These are phyloP conservation scores for Synanthedon vespiformis DNA, from an alignment of 2,888 invertebrate genomes.

Conservation along the genomic window DNA sequence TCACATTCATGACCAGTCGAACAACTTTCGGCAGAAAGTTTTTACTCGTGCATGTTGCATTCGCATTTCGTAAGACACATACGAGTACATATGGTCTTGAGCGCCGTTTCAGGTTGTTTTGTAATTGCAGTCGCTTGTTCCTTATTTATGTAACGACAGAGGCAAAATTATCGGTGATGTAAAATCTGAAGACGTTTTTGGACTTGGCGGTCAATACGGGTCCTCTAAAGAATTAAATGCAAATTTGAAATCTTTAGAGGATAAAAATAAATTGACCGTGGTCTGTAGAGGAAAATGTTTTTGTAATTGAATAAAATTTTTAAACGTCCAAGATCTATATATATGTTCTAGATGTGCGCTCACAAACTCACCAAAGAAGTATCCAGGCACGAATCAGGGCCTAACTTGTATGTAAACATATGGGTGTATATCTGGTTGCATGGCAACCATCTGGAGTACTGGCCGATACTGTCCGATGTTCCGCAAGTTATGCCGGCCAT, in stretches of 20 bases:
- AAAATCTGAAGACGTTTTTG: slow-evolving; percentile 16
- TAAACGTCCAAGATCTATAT: too few relatives aligned
- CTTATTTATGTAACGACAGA: slow-evolving; percentile 20
- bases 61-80: slow-evolving; percentile 34
- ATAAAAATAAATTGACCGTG: not conserved
- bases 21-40: slow-evolving; percentile 55
- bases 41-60: slow-evolving; percentile 33
- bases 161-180: slow-evolving; percentile 18
- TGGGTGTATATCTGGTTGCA: slow-evolving; percentile 3
- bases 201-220: slow-evolving; percentile 8
- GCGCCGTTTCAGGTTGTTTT: slow-evolving; percentile 14
- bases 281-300: too few relatives aligned
- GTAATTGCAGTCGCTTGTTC: slow-evolving; percentile 26
- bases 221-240: not conserved
- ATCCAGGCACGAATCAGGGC: too few relatives aligned
- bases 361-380: slow-evolving; percentile 6
- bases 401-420: not conserved
- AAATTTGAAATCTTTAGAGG: not conserved
- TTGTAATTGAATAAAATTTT: too few relatives aligned
- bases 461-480: slow-evolving; percentile 21
- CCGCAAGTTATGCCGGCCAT: slow-evolving; percentile 32
- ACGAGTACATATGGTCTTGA: slow-evolving; percentile 3
- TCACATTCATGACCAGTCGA: slow-evolving; percentile 55
- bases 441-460: slow-evolving; percentile 15
- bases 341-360: not conserved